phyloP scores from a whole-genome alignment of 2,113 vertebrate species.

The Lutjanus erythropterus region DNA sequence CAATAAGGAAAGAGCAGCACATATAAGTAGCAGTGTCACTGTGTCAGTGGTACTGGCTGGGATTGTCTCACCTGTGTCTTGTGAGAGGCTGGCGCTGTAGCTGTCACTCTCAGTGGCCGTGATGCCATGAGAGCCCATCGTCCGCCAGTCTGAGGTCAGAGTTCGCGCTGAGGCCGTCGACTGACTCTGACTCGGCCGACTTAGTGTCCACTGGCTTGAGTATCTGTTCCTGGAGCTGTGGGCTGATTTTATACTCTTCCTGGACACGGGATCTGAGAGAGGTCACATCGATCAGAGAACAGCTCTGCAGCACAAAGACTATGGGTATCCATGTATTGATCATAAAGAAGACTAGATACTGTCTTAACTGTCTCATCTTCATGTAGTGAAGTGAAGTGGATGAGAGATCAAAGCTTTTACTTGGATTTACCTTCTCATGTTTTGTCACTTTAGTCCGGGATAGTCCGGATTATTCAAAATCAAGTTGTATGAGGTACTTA shows the following conservation, averaged over 20 bases:
- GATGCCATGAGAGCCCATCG: conserved; percentile 96
- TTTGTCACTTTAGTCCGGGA: no score
- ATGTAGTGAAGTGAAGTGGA: neutral
- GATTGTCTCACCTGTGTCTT: conserved; percentile 91
- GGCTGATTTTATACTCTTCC: conserved; percentile 96
- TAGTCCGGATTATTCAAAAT: no score
- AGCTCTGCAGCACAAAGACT: neutral
- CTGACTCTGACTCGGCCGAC: conserved; percentile 91
- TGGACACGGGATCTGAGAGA: conserved; percentile 92
- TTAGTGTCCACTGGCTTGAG: conserved; percentile 99
- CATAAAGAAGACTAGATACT: neutral
- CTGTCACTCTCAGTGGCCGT: conserved; percentile 98
- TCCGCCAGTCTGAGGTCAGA: conserved; percentile 97
- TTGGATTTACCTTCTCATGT: neutral
- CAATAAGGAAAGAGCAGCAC: neutral
- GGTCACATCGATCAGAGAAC: conserved; percentile 33
- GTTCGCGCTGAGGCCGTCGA: conserved; percentile 95
- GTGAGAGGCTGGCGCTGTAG: conserved; percentile 97
- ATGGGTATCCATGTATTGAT: conserved; percentile 5
- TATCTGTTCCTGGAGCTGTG: conserved; percentile 97
- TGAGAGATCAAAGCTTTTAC: neutral
- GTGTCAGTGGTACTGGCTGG: neutral
- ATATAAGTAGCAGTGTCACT: neutral
- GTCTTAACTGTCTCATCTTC: neutral
- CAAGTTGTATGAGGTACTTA: no score